Base-by-base conservation (phyloP, 2,113 vertebrate species). In the Labeo rohita region DNA sequence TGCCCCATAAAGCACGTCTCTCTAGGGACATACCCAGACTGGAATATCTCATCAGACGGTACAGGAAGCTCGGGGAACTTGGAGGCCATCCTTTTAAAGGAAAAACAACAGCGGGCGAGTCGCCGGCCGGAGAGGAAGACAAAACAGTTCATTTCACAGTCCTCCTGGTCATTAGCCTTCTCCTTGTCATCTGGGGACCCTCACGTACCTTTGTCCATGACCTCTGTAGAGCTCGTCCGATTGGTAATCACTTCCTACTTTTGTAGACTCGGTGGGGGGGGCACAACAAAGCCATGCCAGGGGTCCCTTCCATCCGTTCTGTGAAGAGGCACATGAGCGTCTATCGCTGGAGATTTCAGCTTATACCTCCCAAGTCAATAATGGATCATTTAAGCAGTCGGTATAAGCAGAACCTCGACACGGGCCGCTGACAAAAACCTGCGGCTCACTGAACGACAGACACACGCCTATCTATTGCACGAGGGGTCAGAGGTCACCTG, bases 311-410 rank as follows among this genome's bases (percentile, higher is more conserved):
- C 92, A 91, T 92, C 92, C 88, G 87, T 92, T 91, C 91, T 92
- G 90, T 80, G 93, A 93, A 94, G 91, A 93, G 93, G 93, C 94
- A 92, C 91, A 91, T 89, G n/a, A n/a, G n/a, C n/a, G n/a, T n/a
- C n/a, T n/a, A 76, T 88, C 85, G 80, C 90, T 89, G 93, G 88
- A 94, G 43, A 79, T 80, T 88, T 78, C 70, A 83, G n/a, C 88
- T 90, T 81, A 89, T 84, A 84, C 84, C 89, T 91, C 93, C 70
- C 94, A 94, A 94, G 95, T 95, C 94, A 89, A 93, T 94, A 93
- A 95, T 93, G 90, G 92, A 93, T 94, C 89, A 92, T 93, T 95
- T 93, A 95, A 93, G 94, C 95, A 95, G 94, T 94, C 93, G 92
- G 94, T 94, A 94, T 94, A 85, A 73, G 80, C 83, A 87, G 88